These are phyloP conservation scores for Heloderma charlesbogerti DNA, from an alignment of 2,113 vertebrate species.

Conservation along the genomic window DNA sequence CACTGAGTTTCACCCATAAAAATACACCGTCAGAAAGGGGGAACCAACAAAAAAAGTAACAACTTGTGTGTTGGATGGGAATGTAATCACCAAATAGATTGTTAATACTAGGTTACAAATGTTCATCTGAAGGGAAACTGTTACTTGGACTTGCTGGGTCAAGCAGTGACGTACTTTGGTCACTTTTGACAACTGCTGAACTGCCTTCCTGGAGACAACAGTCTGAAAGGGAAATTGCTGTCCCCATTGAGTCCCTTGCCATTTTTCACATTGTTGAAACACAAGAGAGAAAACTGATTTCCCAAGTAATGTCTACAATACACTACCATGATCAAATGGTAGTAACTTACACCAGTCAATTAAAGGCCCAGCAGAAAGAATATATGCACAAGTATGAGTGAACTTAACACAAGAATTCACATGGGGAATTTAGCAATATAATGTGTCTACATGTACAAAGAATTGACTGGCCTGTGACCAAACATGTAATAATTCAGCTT, in stretches of 20 bases:
- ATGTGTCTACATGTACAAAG: not conserved
- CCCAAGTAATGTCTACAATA: not conserved
- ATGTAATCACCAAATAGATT: not conserved
- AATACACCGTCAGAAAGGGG: not conserved
- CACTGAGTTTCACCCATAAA: not conserved
- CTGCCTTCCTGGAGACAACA: not conserved
- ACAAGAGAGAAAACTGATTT: not conserved
- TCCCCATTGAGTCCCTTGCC: not conserved
- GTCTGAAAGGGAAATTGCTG: not conserved
- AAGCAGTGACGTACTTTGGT: not conserved
- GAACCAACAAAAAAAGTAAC: not conserved
- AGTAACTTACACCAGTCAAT: not conserved
- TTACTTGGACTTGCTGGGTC: not conserved
- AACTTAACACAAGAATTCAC: not conserved
- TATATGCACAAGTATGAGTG: not conserved
- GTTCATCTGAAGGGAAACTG: not conserved
- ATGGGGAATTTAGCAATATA: not conserved
- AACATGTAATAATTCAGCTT: not conserved
- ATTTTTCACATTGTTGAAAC: not conserved
- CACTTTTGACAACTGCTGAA: not conserved
- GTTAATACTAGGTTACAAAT: slow-evolving; percentile 2
- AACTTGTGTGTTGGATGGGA: not conserved
- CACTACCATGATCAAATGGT: not conserved
- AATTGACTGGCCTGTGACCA: not conserved
- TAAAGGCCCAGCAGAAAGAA: not conserved